phyloP scores from a whole-genome alignment of 2,113 vertebrate species.

The Dolichallabes microphthalmus region DNA sequence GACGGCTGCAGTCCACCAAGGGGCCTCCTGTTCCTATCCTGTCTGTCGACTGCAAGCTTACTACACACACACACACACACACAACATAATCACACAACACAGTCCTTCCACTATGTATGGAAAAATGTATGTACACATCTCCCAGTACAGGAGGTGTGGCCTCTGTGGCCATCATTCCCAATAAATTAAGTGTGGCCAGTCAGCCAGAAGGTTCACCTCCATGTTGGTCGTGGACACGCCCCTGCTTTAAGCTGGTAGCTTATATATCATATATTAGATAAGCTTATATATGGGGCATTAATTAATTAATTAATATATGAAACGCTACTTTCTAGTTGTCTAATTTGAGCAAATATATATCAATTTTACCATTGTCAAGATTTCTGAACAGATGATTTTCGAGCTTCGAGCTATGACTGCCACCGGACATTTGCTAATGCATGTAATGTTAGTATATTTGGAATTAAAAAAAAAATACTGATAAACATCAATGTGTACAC shows the following conservation, averaged over 20 bases:
- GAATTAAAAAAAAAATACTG: no score
- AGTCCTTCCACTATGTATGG: background rate
- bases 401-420: no score
- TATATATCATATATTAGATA: no score
- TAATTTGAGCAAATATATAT: background rate
- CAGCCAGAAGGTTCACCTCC: background rate
- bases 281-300: background rate
- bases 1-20: conserved; percentile 95
- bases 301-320: background rate
- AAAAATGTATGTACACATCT: background rate
- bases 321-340: background rate
- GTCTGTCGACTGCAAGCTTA: conserved; percentile 97
- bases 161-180: background rate
- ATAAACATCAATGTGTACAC: no score
- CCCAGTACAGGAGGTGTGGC: background rate
- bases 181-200: no score
- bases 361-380: background rate
- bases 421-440: no score
- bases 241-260: background rate
- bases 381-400: no score
- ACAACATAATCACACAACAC: background rate
- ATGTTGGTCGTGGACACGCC: background rate
- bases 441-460: no score
- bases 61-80: conserved; percentile 66
- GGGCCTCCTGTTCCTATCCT: conserved; percentile 93